Conservation (phyloP, 2,113 vertebrate species). For the Ictalurus furcatus region DNA sequence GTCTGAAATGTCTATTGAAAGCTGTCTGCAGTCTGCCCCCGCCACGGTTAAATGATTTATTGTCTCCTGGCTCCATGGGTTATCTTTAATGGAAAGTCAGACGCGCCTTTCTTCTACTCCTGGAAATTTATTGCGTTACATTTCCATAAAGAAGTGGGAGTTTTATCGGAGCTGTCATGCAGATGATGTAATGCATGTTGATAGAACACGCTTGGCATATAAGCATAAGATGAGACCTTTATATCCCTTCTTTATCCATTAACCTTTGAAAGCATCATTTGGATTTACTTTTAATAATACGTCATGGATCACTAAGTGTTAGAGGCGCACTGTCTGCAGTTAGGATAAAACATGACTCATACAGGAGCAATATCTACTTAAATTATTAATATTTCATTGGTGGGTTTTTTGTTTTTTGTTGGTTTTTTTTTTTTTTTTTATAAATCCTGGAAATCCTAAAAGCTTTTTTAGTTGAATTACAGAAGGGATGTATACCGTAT, state of each 20-base stretch:
- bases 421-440: neutral
- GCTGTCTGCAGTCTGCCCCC: conserved; percentile 2
- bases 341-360: neutral
- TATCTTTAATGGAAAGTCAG: conserved; percentile 52
- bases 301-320: neutral
- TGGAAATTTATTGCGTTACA: conserved; percentile 26
- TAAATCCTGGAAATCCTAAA: neutral
- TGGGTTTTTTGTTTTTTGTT: neutral
- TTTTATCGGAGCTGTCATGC: neutral
- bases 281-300: neutral
- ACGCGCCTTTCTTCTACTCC: neutral
- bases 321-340: neutral
- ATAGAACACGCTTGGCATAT: too few relatives aligned
- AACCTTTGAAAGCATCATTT: neutral
- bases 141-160: conserved; percentile 22
- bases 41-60: conserved; percentile 52
- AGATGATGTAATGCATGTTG: neutral
- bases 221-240: neutral
- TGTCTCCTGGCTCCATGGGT: conserved; percentile 31
- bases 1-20: neutral
- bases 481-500: neutral
- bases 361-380: neutral
- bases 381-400: neutral
- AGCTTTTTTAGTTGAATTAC: neutral
- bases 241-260: neutral